Base-by-base conservation (phyloP, 2,888 invertebrate species). In the Trypoxylon attenuatum region DNA sequence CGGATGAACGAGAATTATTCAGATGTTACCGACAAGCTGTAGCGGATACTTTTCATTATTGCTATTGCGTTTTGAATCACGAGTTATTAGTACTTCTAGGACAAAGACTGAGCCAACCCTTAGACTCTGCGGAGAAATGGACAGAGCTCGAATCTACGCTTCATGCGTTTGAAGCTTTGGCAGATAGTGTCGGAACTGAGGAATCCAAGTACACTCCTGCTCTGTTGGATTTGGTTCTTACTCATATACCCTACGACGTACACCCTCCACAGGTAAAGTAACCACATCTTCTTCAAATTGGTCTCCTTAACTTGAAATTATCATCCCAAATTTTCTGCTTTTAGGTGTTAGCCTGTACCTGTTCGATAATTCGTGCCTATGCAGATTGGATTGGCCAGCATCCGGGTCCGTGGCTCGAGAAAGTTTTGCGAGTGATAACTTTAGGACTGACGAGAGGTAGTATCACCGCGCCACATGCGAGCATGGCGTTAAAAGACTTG, bases 401-500 rank as follows among this genome's bases (percentile, higher is more conserved):
- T 87, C 92, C 93, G 0, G 89, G 90, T 15, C 84, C 83, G 0
- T 91, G 91, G 84, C 88, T 95, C 69, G 89, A 89, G 21, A 89
- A 90, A 60, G 91, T 93, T 4, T 88, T 95, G 54, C 92, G 93
- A n/a, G 87, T 95, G 18, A 87, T 94, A 2, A 88, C 90, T 13
- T 88, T 92, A 27, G 93, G 94, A 1, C 86, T 95, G 8, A 80
- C 81, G 0, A 90, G 88, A 23, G 90, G 92, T 71, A 88, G 91
- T 0, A 89, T 91, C 22, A 93, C 94, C 64, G 92, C 94, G 0
- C 92, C 94, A 2, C 91, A 94, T 55, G 93, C 96, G 0, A 96
- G 96, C 2, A 91, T 96, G 86, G 96, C 97, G 19, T 89, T 97
- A 8, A 95, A 96, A 84, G 96, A 96, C 81, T 90, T 98, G 33